Evolutionary conservation across 2,888 invertebrate genomes (phyloP).

Genomic region (Acronicta aceris): DNA sequence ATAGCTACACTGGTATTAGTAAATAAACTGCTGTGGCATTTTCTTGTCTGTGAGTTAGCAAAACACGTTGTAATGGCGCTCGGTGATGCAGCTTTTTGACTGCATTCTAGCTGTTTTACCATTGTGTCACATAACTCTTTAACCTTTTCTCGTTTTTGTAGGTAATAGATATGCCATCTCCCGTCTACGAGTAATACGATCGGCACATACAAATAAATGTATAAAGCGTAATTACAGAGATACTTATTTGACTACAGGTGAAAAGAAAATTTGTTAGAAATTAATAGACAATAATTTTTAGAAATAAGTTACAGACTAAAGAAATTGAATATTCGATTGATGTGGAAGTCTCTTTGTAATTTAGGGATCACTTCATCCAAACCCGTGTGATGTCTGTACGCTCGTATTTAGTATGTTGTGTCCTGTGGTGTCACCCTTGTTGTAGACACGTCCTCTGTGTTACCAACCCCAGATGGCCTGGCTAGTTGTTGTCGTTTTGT

Average conservation of each 20-base stretch:
- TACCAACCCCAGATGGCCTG: conserved; percentile 46
- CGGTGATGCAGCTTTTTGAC: not conserved
- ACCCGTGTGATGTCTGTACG: conserved; percentile 10
- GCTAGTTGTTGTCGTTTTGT: conserved; percentile 31
- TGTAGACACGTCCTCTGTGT: conserved; percentile 17
- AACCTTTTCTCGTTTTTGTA: no score
- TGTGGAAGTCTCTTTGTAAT: conserved; percentile 26
- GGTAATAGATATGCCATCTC: no score
- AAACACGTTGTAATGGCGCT: not conserved
- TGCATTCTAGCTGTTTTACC: no score
- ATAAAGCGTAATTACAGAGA: no score
- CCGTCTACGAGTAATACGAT: no score
- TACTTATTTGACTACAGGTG: no score
- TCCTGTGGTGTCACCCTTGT: conserved; percentile 18
- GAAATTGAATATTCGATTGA: not conserved
- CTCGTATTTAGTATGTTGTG: conserved; percentile 23
- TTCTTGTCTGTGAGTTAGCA: not conserved
- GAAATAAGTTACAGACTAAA: not conserved
- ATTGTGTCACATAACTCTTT: no score
- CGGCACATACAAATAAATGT: no score
- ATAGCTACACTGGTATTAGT: conserved; percentile 9
- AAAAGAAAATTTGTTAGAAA: no score
- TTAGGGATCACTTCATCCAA: conserved; percentile 6
- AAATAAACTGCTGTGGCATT: conserved; percentile 15
- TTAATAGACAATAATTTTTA: no score